These are phyloP conservation scores for Craniophora ligustri DNA, from an alignment of 2,888 invertebrate species.

Conservation along the genomic window DNA sequence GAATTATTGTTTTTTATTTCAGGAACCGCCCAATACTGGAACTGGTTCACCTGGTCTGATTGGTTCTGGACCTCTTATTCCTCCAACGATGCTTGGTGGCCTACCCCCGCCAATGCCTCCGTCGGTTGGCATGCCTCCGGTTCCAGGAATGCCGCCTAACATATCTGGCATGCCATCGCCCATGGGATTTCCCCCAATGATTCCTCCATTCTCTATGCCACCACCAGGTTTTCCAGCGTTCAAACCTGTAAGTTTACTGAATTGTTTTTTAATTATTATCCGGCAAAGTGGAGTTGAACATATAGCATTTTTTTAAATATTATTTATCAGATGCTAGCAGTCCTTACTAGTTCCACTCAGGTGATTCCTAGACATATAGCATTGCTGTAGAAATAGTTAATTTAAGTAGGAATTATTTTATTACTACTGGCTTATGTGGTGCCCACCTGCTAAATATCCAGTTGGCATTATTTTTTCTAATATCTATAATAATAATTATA, in stretches of 20 bases:
- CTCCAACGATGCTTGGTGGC: constrained; percentile 80
- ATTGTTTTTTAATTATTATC: too few relatives aligned
- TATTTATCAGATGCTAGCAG: too few relatives aligned
- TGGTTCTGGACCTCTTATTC: constrained; percentile 70
- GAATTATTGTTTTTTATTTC: constrained; percentile 29
- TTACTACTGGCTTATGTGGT: too few relatives aligned
- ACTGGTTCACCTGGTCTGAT: constrained; percentile 81
- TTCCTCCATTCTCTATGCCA: constrained; percentile 93
- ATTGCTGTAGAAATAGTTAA: too few relatives aligned
- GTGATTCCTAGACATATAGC: too few relatives aligned
- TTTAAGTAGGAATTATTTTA: too few relatives aligned
- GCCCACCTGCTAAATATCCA: too few relatives aligned
- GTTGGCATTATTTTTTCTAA: too few relatives aligned
- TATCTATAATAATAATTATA: too few relatives aligned
- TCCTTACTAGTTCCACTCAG: too few relatives aligned
- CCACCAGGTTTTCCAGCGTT: constrained; percentile 92
- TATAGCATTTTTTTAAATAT: too few relatives aligned
- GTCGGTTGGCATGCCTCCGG: constrained; percentile 85
- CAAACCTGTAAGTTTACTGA: constrained; percentile 70
- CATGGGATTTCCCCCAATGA: constrained; percentile 89
- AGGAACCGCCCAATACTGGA: constrained; percentile 77
- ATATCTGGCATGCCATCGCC: constrained; percentile 82
- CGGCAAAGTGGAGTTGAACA: too few relatives aligned
- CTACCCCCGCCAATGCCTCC: constrained; percentile 86
- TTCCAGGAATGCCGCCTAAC: constrained; percentile 81